These are phyloP conservation scores for Barnardius zonarius DNA, from an alignment of 2,113 vertebrate genomes.

Conservation along the genomic window DNA sequence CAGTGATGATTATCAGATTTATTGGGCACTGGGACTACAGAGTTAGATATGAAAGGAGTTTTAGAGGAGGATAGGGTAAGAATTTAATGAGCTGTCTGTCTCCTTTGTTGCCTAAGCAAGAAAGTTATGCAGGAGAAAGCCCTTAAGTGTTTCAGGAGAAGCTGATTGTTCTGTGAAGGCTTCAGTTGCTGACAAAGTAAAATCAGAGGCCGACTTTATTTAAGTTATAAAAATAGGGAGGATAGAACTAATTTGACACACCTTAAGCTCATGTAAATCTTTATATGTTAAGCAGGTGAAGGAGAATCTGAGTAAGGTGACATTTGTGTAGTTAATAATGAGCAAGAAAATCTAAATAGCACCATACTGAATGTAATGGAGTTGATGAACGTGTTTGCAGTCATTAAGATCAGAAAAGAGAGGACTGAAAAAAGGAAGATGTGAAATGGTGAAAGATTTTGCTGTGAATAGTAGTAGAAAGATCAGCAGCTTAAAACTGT, in stretches of 20 bases:
- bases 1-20: neutral
- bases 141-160: neutral
- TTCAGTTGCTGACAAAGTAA: neutral
- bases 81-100: neutral
- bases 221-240: neutral
- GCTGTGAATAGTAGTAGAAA: neutral
- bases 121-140: neutral
- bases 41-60: neutral
- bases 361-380: conserved; percentile 14
- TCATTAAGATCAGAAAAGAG: conserved; percentile 38
- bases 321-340: conserved; percentile 34
- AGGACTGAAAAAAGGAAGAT: conserved; percentile 1
- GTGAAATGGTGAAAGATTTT: conserved; percentile 43
- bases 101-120: neutral
- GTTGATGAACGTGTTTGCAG: conserved; percentile 13
- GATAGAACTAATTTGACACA: conserved; percentile 31
- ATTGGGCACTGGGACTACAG: neutral
- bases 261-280: conserved; percentile 1
- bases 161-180: neutral
- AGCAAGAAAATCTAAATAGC: conserved; percentile 25
- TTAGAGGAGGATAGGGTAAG: neutral
- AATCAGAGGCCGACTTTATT: neutral
- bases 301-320: conserved; percentile 38
- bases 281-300: conserved; percentile 37
- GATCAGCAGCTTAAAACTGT: conserved; percentile 29